Conservation (phyloP, 2,797 vertebrate species). For the Microctenopoma stevenorrisi region DNA sequence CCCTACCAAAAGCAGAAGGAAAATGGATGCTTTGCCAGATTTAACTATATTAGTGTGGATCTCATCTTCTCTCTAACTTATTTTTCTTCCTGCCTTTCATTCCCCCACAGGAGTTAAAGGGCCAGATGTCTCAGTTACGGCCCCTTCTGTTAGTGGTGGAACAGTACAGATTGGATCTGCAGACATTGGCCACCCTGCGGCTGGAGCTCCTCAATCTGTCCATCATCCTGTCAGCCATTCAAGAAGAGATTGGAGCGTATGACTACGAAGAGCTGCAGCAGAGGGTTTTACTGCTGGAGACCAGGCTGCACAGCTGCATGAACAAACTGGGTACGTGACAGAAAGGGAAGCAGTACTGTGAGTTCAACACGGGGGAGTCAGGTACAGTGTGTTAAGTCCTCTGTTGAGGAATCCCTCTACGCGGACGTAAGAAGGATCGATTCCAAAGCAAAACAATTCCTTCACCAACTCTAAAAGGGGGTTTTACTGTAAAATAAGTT, state of each 20-base stretch:
- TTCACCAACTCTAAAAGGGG: too few species aligned
- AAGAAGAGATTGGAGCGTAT: constrained; percentile 93
- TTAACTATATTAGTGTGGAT: constrained; percentile 2
- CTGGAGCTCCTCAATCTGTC: constrained; percentile 91
- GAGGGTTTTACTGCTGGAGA: constrained; percentile 90
- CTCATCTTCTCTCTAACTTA: not conserved
- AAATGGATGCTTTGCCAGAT: constrained; percentile 1
- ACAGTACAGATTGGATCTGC: constrained; percentile 92
- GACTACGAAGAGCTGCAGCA: constrained; percentile 95
- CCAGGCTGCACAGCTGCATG: constrained; percentile 93
- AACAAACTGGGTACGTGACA: constrained; percentile 90
- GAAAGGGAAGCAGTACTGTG: too few species aligned
- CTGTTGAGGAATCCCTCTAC: too few species aligned
- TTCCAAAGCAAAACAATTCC: too few species aligned
- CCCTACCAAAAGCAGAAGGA: constrained; percentile 1
- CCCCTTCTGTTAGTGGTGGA: constrained; percentile 91
- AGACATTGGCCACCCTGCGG: constrained; percentile 89
- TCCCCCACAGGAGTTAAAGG: constrained; percentile 88
- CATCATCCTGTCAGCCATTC: constrained; percentile 87
- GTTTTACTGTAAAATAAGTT: too few species aligned
- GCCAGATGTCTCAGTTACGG: constrained; percentile 93
- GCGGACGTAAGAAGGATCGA: too few species aligned
- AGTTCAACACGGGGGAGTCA: not conserved
- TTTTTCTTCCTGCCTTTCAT: not conserved
- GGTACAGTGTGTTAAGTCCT: not conserved